Conservation (phyloP, 2,888 invertebrate species). For the Leptogaster cylindrica region DNA sequence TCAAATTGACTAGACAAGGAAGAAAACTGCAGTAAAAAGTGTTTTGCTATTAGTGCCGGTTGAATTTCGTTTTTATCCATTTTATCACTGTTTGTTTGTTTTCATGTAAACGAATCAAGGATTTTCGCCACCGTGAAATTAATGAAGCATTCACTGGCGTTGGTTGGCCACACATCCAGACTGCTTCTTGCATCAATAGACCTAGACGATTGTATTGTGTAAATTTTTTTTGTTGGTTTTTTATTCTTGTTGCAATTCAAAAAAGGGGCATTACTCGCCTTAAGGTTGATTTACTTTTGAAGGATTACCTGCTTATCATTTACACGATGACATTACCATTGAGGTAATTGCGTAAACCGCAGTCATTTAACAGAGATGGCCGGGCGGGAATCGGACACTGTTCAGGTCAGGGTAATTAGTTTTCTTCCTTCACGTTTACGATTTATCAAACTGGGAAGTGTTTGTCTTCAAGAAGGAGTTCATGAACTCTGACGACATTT, state of each 20-base stretch:
- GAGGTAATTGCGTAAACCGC: background rate
- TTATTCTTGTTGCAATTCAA: background rate
- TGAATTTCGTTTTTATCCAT: conserved; percentile 3
- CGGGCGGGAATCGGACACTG: background rate
- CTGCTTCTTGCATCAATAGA: too few species aligned
- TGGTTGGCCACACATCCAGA: background rate
- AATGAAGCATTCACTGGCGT: background rate
- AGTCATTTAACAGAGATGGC: background rate
- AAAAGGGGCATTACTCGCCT: background rate
- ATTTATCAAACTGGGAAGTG: background rate
- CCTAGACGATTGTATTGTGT: too few species aligned
- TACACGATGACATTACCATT: background rate
- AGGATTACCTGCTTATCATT: background rate
- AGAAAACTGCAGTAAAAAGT: background rate
- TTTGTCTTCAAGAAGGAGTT: background rate
- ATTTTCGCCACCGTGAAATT: background rate
- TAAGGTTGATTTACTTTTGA: background rate
- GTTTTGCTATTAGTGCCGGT: background rate
- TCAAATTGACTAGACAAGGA: background rate
- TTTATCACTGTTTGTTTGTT: background rate
- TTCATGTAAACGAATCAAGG: background rate
- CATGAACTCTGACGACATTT: conserved; percentile 21
- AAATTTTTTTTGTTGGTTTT: too few species aligned
- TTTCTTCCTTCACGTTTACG: background rate
- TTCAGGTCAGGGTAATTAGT: background rate